These are phyloP conservation scores for Andrena hattorfiana DNA, from an alignment of 2,888 invertebrate genomes.

Conservation along the genomic window DNA sequence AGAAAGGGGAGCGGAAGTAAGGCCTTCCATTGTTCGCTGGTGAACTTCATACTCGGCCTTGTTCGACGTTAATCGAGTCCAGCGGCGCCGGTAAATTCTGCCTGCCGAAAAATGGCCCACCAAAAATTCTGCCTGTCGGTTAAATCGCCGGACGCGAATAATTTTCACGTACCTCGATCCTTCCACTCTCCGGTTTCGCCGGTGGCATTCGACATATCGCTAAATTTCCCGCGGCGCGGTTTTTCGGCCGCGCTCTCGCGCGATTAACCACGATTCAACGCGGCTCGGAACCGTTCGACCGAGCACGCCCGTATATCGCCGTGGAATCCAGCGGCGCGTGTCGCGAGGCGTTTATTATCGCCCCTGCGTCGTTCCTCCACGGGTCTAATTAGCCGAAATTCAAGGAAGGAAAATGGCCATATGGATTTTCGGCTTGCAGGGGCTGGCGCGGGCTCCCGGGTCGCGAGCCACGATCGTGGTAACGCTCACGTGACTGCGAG, in stretches of 20 bases:
- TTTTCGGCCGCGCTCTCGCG: constrained; percentile 46
- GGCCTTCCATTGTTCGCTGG: neutral
- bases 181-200: too few relatives aligned
- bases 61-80: neutral
- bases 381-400: constrained; percentile 6
- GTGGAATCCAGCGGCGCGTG: constrained; percentile 35
- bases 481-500: constrained; percentile 13
- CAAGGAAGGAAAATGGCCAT: neutral
- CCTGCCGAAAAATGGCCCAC: too few relatives aligned
- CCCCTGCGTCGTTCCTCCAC: constrained; percentile 24
- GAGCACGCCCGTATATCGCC: constrained; percentile 45
- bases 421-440: neutral
- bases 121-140: too few relatives aligned
- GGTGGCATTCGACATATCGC: too few relatives aligned
- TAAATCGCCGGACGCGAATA: too few relatives aligned
- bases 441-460: neutral
- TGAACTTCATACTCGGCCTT: neutral
- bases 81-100: too few relatives aligned
- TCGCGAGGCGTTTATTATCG: neutral
- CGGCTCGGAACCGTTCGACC: constrained; percentile 56
- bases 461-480: neutral
- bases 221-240: constrained; percentile 17
- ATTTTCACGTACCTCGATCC: too few relatives aligned
- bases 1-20: neutral
- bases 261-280: constrained; percentile 61